These are phyloP conservation scores for Neotoma lepida DNA, from an alignment of 2,113 vertebrate species.

Conservation along the genomic window DNA sequence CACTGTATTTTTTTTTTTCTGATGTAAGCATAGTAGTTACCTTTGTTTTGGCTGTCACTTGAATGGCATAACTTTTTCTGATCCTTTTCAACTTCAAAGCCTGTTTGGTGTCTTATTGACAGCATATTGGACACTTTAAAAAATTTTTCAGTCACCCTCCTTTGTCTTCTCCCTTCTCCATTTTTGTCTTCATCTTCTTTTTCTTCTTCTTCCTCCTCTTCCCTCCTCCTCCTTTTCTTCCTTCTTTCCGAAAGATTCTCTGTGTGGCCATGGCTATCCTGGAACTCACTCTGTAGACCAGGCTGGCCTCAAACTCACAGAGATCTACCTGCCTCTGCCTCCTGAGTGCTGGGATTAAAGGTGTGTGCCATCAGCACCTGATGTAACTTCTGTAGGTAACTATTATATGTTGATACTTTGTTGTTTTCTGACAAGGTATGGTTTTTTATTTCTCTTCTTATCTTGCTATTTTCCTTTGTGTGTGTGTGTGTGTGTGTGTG, in stretches of 20 bases:
- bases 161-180: no score
- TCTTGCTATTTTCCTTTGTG: not conserved
- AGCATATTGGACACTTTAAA: not conserved
- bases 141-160: not conserved
- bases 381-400: not conserved
- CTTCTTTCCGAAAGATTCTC: not conserved
- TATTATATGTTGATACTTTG: not conserved
- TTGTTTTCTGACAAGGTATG: not conserved
- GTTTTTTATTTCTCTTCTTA: not conserved
- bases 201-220: not conserved
- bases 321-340: no score
- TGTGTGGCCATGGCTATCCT: not conserved
- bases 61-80: not conserved
- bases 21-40: not conserved
- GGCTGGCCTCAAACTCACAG: not conserved
- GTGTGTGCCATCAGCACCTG: no score
- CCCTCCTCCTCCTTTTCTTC: not conserved
- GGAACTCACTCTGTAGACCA: not conserved
- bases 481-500: not conserved
- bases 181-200: no score
- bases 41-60: not conserved
- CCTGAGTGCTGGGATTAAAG: not conserved
- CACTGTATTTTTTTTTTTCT: not conserved
- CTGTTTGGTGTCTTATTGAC: not conserved
- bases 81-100: not conserved